Evolutionary conservation across 2,113 vertebrate genomes (phyloP).

Genomic region (Epinephelus fuscoguttatus): DNA sequence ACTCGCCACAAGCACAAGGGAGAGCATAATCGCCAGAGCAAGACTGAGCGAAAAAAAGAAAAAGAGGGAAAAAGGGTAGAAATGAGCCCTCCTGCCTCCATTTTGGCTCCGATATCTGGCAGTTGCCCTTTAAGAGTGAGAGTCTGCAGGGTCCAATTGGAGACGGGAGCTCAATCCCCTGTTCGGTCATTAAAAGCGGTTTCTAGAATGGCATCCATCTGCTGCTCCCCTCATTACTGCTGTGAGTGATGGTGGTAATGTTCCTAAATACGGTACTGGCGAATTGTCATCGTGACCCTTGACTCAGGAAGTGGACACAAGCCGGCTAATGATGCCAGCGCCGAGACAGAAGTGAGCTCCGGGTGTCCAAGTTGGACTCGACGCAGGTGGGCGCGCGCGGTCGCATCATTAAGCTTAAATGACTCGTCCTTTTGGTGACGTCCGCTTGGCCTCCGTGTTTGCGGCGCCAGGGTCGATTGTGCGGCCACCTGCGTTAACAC

Average conservation of each 20-base stretch:
- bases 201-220: conserved; percentile 83
- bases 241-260: conserved; percentile 82
- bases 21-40: conserved; percentile 55
- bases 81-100: conserved; percentile 69
- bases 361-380: conserved; percentile 56
- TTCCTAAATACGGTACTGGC: conserved; percentile 80
- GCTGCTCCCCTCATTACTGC: conserved; percentile 82
- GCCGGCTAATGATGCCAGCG: conserved; percentile 77
- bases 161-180: conserved; percentile 76
- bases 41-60: conserved; percentile 51
- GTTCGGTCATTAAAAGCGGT: conserved; percentile 81
- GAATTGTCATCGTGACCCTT: conserved; percentile 78
- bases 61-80: conserved; percentile 41
- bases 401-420: conserved; percentile 71
- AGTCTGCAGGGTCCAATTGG: conserved; percentile 74
- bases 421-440: conserved; percentile 39
- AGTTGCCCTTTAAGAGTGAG: conserved; percentile 82
- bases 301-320: conserved; percentile 80
- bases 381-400: conserved; percentile 27
- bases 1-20: conserved; percentile 37
- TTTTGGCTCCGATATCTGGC: conserved; percentile 76
- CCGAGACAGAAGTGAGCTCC: conserved; percentile 57
- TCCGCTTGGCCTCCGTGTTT: background rate
- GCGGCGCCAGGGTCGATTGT: conserved; percentile 3
- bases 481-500: background rate